phyloP scores from a whole-genome alignment of 1,140 invertebrate species.

The Drosophila nebulosa region DNA sequence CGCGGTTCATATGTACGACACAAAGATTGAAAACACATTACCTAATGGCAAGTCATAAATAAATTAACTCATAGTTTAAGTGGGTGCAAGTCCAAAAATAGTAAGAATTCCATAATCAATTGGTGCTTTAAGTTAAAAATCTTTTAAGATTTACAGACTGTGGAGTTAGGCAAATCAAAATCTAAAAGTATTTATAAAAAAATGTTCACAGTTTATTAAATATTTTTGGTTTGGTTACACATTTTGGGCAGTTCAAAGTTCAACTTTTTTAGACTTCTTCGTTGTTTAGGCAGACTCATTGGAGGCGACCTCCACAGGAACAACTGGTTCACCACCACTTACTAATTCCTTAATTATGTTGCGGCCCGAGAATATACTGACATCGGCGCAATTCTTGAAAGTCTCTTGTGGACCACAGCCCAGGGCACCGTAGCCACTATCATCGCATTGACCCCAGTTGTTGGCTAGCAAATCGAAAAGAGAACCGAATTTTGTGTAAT shows the following conservation, averaged over 20 bases:
- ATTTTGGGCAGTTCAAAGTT: not conserved
- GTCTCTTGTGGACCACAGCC: conserved; percentile 87
- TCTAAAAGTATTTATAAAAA: not conserved
- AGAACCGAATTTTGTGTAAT: not conserved
- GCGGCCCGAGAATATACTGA: conserved; percentile 82
- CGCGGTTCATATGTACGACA: conserved; percentile 89
- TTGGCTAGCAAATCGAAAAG: conserved; percentile 78
- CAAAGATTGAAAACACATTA: no score
- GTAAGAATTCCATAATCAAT: not conserved
- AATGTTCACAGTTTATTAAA: not conserved
- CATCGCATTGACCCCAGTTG: conserved; percentile 83
- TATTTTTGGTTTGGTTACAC: conserved; percentile 31
- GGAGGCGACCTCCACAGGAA: conserved; percentile 40
- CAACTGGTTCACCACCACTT: conserved; percentile 16
- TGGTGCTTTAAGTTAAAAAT: no score
- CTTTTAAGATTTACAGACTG: not conserved
- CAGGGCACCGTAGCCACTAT: conserved; percentile 69
- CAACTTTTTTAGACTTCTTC: conserved; percentile 18
- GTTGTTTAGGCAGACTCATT: not conserved
- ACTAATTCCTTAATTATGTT: conserved; percentile 54
- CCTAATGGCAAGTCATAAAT: not conserved
- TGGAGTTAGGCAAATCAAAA: not conserved
- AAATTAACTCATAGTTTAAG: not conserved
- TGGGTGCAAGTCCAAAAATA: not conserved
- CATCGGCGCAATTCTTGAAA: conserved; percentile 87